phyloP scores from a whole-genome alignment of 2,888 invertebrate genomes.

The Amiota communis region DNA sequence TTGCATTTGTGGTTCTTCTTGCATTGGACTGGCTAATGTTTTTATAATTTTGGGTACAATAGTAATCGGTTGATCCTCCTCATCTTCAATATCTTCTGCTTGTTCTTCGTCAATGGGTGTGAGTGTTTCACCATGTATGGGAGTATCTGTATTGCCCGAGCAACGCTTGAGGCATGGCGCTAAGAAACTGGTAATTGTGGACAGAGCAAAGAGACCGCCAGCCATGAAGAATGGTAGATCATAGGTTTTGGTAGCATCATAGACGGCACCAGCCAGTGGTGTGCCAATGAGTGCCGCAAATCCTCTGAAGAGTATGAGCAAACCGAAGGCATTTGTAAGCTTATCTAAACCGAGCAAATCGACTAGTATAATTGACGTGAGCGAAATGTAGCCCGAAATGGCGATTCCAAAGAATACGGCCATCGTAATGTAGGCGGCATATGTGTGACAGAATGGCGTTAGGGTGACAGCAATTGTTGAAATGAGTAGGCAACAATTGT shows the following conservation, averaged over 20 bases:
- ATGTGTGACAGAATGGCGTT: conserved; percentile 88
- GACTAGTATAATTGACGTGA: conserved; percentile 97
- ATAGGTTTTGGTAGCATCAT: conserved; percentile 89
- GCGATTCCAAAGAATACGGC: conserved; percentile 93
- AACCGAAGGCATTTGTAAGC: conserved; percentile 96
- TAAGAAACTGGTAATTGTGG: conserved; percentile 88
- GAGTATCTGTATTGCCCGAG: conserved; percentile 75
- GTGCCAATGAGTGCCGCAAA: conserved; percentile 92
- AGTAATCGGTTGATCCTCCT: conserved; percentile 83
- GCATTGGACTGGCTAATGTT: conserved; percentile 81
- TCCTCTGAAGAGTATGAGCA: conserved; percentile 95
- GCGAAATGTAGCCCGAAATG: conserved; percentile 95
- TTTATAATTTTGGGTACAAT: conserved; percentile 86
- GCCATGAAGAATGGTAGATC: conserved; percentile 94
- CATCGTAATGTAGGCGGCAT: conserved; percentile 84
- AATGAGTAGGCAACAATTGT: conserved; percentile 92
- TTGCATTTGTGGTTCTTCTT: conserved; percentile 54
- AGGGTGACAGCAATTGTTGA: conserved; percentile 89
- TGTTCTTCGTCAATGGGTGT: conserved; percentile 90
- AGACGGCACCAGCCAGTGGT: conserved; percentile 89
- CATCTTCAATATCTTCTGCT: conserved; percentile 83
- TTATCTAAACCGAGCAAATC: conserved; percentile 96
- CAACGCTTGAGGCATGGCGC: conserved; percentile 82
- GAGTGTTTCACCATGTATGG: conserved; percentile 80
- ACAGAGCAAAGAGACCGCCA: conserved; percentile 87